Conservation (phyloP, 2,888 invertebrate species). For the Eulithis testata region DNA sequence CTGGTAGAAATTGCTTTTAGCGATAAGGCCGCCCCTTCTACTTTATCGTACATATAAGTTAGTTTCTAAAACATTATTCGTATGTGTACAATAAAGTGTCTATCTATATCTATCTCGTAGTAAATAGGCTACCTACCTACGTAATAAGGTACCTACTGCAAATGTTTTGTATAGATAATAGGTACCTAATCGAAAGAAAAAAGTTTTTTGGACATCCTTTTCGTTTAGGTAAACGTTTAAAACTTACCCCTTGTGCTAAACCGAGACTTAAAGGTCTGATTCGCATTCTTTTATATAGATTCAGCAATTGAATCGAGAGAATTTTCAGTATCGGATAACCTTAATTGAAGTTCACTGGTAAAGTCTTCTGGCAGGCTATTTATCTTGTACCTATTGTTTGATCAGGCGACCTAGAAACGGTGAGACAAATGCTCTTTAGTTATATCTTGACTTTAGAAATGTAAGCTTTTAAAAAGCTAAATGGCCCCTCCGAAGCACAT, state of each 20-base stretch:
- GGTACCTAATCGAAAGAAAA: neutral
- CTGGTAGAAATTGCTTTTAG: too few species aligned
- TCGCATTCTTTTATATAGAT: conserved; percentile 19
- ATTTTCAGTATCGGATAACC: conserved; percentile 37
- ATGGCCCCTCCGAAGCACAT: neutral
- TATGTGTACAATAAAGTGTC: too few species aligned
- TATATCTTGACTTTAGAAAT: conserved; percentile 27
- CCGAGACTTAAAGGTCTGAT: conserved; percentile 10
- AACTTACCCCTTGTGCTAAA: conserved; percentile 3
- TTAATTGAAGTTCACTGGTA: conserved; percentile 44
- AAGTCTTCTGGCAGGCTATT: conserved; percentile 40
- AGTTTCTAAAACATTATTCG: too few species aligned
- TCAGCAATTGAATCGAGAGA: conserved; percentile 30
- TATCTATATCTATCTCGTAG: too few species aligned
- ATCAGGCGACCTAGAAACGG: conserved; percentile 44
- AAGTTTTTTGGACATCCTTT: neutral
- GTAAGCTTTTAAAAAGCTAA: neutral
- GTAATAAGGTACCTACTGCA: too few species aligned
- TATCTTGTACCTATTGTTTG: conserved; percentile 47
- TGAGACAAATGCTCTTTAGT: conserved; percentile 42
- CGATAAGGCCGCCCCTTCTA: too few species aligned
- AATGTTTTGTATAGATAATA: too few species aligned
- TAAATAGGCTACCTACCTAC: too few species aligned
- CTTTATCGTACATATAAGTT: too few species aligned
- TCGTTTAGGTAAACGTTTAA: neutral